Conservation (phyloP, 2,888 invertebrate species). For the Ophion ventricosus region DNA sequence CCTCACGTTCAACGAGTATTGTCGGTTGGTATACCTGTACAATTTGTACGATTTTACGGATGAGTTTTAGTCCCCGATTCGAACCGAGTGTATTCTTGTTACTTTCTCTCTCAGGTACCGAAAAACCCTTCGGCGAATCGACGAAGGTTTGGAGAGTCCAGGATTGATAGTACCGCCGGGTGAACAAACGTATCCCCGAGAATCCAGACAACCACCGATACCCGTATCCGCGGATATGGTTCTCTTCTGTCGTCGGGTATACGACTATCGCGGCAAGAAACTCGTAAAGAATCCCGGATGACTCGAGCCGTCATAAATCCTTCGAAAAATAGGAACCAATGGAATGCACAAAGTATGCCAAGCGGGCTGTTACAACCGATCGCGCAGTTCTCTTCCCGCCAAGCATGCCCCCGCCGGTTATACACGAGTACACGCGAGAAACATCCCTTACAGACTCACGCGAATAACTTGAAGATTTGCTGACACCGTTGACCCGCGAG, state of each 20-base stretch:
- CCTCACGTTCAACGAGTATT: conserved; percentile 97
- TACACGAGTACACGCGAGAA: conserved; percentile 36
- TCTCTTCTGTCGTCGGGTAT: conserved; percentile 96
- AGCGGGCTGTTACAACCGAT: conserved; percentile 75
- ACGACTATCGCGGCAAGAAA: conserved; percentile 95
- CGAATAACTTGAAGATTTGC: conserved; percentile 9
- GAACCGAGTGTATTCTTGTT: not conserved
- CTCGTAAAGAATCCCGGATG: conserved; percentile 83
- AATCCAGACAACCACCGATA: conserved; percentile 87
- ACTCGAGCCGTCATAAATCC: conserved; percentile 79
- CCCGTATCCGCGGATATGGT: conserved; percentile 92
- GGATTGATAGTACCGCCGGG: conserved; percentile 91
- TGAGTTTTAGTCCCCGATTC: not conserved
- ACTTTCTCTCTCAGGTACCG: conserved; percentile 88
- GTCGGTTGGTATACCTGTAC: conserved; percentile 88
- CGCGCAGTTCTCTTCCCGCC: conserved; percentile 75
- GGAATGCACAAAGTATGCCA: conserved; percentile 73
- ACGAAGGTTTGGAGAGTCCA: conserved; percentile 89
- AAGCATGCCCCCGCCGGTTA: conserved; percentile 63
- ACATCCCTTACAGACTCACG: conserved; percentile 12
- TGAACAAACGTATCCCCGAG: conserved; percentile 85
- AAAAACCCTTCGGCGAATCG: conserved; percentile 90
- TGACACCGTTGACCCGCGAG: conserved; percentile 56
- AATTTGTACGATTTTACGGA: not conserved
- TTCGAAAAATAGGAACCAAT: conserved; percentile 75